Evolutionary conservation across 1,140 invertebrate species (phyloP).

Genomic region (Microplitis mediator): DNA sequence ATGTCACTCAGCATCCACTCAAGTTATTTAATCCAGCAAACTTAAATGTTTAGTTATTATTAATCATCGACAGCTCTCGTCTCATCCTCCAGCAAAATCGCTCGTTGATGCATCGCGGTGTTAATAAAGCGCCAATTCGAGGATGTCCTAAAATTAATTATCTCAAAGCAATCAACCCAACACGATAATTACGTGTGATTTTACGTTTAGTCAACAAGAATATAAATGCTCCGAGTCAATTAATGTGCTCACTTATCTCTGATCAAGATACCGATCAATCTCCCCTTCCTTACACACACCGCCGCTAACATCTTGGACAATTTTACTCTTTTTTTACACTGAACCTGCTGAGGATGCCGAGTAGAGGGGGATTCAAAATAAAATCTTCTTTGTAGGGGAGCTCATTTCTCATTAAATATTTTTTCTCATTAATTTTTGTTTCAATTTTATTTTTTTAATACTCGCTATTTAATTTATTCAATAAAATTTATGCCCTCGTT

Average conservation of each 20-base stretch:
- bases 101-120: background rate
- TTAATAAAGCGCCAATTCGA: background rate
- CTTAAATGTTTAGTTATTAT: too few species aligned
- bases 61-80: too few species aligned
- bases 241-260: background rate
- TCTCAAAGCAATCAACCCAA: background rate
- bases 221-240: background rate
- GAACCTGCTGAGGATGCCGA: too few species aligned
- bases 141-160: slow-evolving; percentile 15
- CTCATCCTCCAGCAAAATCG: background rate
- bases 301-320: background rate
- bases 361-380: too few species aligned
- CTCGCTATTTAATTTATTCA: slow-evolving; percentile 26
- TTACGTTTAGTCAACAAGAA: background rate
- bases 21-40: too few species aligned
- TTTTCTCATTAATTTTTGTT: too few species aligned
- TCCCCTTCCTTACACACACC: background rate
- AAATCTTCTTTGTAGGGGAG: too few species aligned
- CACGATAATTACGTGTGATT: slow-evolving; percentile 10
- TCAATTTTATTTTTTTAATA: background rate
- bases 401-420: too few species aligned
- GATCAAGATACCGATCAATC: background rate
- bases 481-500: slow-evolving; percentile 26
- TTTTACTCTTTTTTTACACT: too few species aligned
- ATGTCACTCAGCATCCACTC: too few species aligned